Percentiles rank a stretch among this genome's conserved stretches.
These are phyloP conservation scores for Alviniconcha marisindica DNA, from an alignment of 1,140 invertebrate species.

Conservation along the genomic window DNA sequence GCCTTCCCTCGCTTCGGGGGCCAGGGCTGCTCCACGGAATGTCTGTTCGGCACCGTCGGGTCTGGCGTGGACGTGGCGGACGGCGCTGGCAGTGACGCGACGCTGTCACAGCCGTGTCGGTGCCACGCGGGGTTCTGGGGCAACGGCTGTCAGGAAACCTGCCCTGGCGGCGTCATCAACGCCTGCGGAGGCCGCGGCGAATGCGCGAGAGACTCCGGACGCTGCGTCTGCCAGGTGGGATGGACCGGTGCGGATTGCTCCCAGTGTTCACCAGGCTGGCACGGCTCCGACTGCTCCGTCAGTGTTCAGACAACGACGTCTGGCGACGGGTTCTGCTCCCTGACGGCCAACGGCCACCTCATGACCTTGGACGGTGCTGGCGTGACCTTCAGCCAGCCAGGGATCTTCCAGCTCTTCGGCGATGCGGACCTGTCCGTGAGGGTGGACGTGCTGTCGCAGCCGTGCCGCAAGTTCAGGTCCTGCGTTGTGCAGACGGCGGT, in stretches of 20 bases:
- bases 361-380: slow-evolving; percentile 50
- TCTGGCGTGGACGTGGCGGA: neutral
- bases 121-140: slow-evolving; percentile 57
- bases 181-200: slow-evolving; percentile 49
- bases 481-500: slow-evolving; percentile 45
- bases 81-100: neutral
- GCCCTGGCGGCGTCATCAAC: slow-evolving; percentile 48
- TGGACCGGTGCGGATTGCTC: slow-evolving; percentile 52
- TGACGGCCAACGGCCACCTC: slow-evolving; percentile 49
- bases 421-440: slow-evolving; percentile 1
- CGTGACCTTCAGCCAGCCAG: slow-evolving; percentile 43
- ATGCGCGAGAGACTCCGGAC: slow-evolving; percentile 47
- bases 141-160: slow-evolving; percentile 42
- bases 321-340: slow-evolving; percentile 25
- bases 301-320: slow-evolving; percentile 23
- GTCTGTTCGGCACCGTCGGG: slow-evolving; percentile 31
- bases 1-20: slow-evolving; percentile 20
- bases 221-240: slow-evolving; percentile 49
- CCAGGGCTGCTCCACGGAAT: slow-evolving; percentile 39
- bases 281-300: slow-evolving; percentile 55
- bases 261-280: slow-evolving; percentile 46
- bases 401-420: slow-evolving; percentile 45
- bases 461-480: slow-evolving; percentile 41
- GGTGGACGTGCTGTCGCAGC: slow-evolving; percentile 39
- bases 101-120: slow-evolving; percentile 19